Percentiles rank a stretch among this genome's conserved stretches.
phyloP scores from a whole-genome alignment of 1,140 invertebrate genomes.

The Meteorus sp. region DNA sequence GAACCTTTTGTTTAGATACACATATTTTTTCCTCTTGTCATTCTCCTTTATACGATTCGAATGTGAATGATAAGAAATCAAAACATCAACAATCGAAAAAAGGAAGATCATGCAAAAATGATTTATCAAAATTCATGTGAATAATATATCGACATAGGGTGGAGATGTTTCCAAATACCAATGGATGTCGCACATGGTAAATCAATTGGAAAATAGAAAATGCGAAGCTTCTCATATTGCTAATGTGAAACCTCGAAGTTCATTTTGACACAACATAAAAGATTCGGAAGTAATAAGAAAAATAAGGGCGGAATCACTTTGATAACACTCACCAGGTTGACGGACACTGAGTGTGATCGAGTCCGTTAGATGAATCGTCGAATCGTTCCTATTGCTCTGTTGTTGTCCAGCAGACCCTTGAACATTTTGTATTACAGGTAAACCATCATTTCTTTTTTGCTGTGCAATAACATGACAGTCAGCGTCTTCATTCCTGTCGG shows the following conservation, averaged over 20 bases:
- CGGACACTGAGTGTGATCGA: slow-evolving; percentile 70
- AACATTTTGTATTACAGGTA: slow-evolving; percentile 74
- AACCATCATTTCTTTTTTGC: slow-evolving; percentile 71
- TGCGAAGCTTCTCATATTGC: too few species aligned
- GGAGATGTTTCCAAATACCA: too few species aligned
- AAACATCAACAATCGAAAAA: slow-evolving; percentile 20
- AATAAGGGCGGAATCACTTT: slow-evolving; percentile 8
- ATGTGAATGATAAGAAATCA: not conserved
- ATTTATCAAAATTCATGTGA: too few species aligned
- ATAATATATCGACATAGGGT: too few species aligned
- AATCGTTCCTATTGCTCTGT: slow-evolving; percentile 56
- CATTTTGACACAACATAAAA: too few species aligned
- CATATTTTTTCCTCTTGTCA: slow-evolving; percentile 36
- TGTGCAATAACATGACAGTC: slow-evolving; percentile 70
- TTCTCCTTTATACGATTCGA: slow-evolving; percentile 37
- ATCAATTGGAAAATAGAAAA: too few species aligned
- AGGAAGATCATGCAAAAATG: too few species aligned
- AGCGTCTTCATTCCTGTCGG: slow-evolving; percentile 64
- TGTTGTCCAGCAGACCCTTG: slow-evolving; percentile 62
- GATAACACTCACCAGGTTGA: slow-evolving; percentile 48
- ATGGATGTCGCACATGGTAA: too few species aligned
- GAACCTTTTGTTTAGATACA: slow-evolving; percentile 53
- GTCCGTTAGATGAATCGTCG: slow-evolving; percentile 65
- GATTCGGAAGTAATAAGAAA: too few species aligned
- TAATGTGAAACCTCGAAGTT: too few species aligned